Evolutionary conservation across 2,113 vertebrate genomes (phyloP), one percentile per base, ranked within the genome.

Genomic region (Prinia subflava): DNA sequence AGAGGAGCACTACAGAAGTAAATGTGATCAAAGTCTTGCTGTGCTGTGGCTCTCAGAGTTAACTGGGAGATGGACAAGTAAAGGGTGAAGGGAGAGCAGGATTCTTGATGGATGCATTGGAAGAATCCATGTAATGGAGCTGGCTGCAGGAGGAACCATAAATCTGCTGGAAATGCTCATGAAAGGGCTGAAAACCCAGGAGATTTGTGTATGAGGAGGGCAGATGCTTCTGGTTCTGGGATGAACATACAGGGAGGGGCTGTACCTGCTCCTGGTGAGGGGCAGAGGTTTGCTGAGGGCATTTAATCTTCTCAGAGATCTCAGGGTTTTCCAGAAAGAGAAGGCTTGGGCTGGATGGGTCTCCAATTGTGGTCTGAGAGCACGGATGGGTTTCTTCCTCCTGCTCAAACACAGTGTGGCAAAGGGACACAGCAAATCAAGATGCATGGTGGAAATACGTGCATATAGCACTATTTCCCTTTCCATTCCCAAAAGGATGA

Each of bases 141-240:
- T 87, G 56, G 31, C 60, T 94, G 87, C 57, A 68, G 39, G 33
- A 95, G 24, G 27, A 86, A 35, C 33, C 65, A 41, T 93, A 82
- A 94, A 91, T 94, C 91, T 89, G 44, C 80, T 87, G 49, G 41
- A 82, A 89, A 79, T 53, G 24, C 68, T 95, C 57, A 41, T 89
- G 27, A 84, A 90, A 65, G 49, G n/a, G 25, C 37, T 75, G 76
- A 52, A 78, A 89, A 33, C 60, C 15, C 44, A 9, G 70, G 41
- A 78, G 35, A n/a, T n/a, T 91, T 82, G 47, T 75, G 52, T 46
- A 13, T 18, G 41, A 75, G 56, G 53, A 55, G 31, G 41, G 78
- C 33, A 91, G 65, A 27, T 0, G 0, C 30, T 84, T 41, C 60
- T 89, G 62, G 19, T 49, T 89, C 22, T 71, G 73, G 65, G 78